Evolutionary conservation across 2,797 vertebrate species (phyloP).

Genomic region (Varecia variegata): DNA sequence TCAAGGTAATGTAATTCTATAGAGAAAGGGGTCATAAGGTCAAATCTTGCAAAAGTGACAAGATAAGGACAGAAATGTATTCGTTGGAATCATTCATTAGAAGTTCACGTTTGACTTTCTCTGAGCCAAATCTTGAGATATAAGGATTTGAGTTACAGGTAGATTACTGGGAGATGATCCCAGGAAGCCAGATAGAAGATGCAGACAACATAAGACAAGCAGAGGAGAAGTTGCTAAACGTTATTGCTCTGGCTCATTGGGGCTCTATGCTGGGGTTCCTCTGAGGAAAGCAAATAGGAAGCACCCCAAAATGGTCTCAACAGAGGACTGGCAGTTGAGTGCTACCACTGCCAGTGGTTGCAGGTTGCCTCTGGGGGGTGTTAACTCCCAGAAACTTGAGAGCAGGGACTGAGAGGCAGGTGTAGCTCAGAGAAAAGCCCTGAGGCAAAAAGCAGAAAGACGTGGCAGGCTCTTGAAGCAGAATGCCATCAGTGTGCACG

Average conservation of each 20-base stretch:
- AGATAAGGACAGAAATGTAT: neutral
- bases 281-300: neutral
- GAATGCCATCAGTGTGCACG: neutral
- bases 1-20: neutral
- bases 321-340: neutral
- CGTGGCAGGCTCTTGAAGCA: neutral
- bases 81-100: neutral
- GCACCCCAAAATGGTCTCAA: neutral
- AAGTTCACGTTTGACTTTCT: neutral
- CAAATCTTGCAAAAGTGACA: neutral
- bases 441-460: neutral
- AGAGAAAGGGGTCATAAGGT: neutral
- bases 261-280: too few species aligned
- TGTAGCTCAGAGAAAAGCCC: neutral
- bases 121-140: neutral
- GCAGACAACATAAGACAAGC: neutral
- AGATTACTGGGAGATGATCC: neutral
- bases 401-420: neutral
- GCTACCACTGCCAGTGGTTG: neutral
- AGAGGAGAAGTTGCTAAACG: neutral
- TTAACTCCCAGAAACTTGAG: neutral
- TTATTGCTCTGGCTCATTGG: neutral
- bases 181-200: neutral
- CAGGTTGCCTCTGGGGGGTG: neutral
- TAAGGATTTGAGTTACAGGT: neutral